Base-by-base conservation (phyloP, 1,140 invertebrate species). In the Ptiloglossa arizonensis region DNA sequence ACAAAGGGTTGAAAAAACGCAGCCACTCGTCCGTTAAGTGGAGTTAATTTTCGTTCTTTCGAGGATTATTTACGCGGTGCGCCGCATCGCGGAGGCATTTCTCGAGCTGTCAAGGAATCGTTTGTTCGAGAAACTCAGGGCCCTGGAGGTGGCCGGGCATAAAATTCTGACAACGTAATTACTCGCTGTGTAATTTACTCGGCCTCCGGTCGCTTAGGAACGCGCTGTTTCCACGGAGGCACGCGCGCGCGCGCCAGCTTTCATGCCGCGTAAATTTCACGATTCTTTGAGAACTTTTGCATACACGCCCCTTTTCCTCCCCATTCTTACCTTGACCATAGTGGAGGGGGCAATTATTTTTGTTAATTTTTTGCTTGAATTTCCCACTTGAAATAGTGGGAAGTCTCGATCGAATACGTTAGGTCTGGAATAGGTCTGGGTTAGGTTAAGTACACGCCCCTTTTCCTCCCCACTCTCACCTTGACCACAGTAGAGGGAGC, bases 81-180 rank as follows among this genome's bases (percentile, higher is more conserved):
- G 8, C 41, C 9, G 8, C 41, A 15, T 22, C 5, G 38, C 35
- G 27, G 22, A 13, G 38, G 13, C 52, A 48, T 76, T 57, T 41
- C 19, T 57, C 63, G 15, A n/a, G 38, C 60, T 64, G 71, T 71
- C 69, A 17, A 15, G n/a, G 52, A 48, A 64, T 54, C 48, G 71
- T 66, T 74, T 22, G 71, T 48, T 19, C n/a, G 41, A 19, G 57
- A 29, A 62, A 52, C 41, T 17, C 48, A 5, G 6, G 27, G 9
- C n/a, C 38, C 5, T 38, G n/a, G 2, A 41, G 11, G 52, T 41
- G 5, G 44, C 29, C 13, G 29, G 22, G 32, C 46, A 73, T 35
- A 64, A 68, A 79, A 79, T 79, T 79, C 70, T 74, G 70, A 74
- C 77, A 79, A 79, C 63, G 70, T 74, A 79, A 79, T 79, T 79